Evolutionary conservation across 2,888 invertebrate genomes (phyloP), one percentile per base, ranked within the genome.

Genomic region (Hydropsyche betteni): DNA sequence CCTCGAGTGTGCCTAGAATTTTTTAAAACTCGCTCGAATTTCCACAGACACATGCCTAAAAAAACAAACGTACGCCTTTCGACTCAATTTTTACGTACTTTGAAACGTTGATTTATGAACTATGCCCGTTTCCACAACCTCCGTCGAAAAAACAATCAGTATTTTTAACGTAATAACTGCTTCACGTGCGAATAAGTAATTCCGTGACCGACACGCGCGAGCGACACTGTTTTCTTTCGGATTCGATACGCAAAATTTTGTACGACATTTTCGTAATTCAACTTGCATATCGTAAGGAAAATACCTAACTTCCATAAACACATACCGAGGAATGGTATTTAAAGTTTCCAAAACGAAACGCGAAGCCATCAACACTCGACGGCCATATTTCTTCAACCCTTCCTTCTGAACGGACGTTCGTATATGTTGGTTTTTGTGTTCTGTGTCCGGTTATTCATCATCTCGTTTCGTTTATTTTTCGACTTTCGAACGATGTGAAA

Each of bases 171-270:
- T 64, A 64, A 64, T 64, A 64, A 36, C 64, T 36, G 34, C 10
- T 64, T 64, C 64, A 64, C 64, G 64, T 64, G 64, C 34, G 36
- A 64, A 64, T 34, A 34, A 64, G 36, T 64, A 64, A 64, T 64
- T 64, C 64, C 36, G 36, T 64, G 64, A 36, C 58, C 16, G 24
- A 24, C 24, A 24, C 24, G 24, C 24, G 58, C 58, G n/a, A 14
- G 58, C 58, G 14, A 14, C 58, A 58, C 58, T 24, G 58, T 36
- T 64, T 64, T 64, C 36, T 12, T 64, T 64, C 36, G 10, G 64
- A 36, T 58, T 36, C 64, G 64, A 36, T 36, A 64, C 36, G 64
- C 58, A 24, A 58, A 58, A 8, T 58, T 58, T n/a, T 24, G 8
- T 58, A 16, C 14, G 5, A 58, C 24, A 16, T 58, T 58, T 58